Conservation (phyloP, 2,888 invertebrate species). For the Dione vanillae region DNA sequence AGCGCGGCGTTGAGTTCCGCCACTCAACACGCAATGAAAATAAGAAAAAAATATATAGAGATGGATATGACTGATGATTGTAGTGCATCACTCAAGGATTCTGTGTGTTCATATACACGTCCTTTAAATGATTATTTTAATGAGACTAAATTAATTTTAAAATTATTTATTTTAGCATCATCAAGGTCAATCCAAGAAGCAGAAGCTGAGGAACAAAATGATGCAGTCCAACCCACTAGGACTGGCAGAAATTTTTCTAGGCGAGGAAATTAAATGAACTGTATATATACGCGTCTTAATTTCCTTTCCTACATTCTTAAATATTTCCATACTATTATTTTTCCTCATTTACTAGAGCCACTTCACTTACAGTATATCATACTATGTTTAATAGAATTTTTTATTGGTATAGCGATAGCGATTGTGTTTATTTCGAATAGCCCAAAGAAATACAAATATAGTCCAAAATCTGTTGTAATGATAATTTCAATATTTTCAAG, state of each 20-base stretch:
- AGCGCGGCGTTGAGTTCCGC: no score
- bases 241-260: conserved; percentile 63
- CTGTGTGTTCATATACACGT: not conserved
- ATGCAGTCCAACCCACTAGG: conserved; percentile 61
- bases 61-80: no score
- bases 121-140: not conserved
- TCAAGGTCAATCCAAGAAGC: conserved; percentile 66
- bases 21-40: no score
- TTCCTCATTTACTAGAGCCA: not conserved
- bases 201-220: conserved; percentile 67
- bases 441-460: conserved; percentile 19
- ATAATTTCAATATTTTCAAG: not conserved
- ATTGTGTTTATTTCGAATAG: conserved; percentile 1
- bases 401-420: not conserved
- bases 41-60: no score
- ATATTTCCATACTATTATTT: not conserved
- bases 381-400: not conserved
- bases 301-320: not conserved
- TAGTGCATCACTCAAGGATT: no score
- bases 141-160: not conserved
- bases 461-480: conserved; percentile 1
- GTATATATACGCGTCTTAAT: not conserved
- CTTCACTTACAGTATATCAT: not conserved
- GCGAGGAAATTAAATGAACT: conserved; percentile 54
- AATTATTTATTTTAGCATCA: conserved; percentile 59